Percentiles rank a stretch among this genome's conserved stretches.
Conservation (phyloP, 2,113 vertebrate genomes). For the Xyrauchen texanus region DNA sequence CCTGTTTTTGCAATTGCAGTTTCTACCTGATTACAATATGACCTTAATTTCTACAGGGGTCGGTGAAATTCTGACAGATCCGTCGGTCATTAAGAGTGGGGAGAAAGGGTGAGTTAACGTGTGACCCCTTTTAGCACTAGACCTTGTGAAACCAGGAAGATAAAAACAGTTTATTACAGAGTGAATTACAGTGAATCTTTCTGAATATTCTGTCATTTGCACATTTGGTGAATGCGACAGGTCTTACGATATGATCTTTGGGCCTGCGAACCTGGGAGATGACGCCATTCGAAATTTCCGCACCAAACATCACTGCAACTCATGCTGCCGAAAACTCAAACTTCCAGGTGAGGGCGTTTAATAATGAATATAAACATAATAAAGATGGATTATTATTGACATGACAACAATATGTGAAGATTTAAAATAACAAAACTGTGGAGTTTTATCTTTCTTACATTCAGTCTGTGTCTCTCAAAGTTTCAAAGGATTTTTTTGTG, state of each 20-base stretch:
- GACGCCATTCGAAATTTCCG: conserved; percentile 97
- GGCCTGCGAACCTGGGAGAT: conserved; percentile 94
- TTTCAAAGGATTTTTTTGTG: too few relatives aligned
- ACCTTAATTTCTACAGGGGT: conserved; percentile 77
- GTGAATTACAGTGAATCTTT: too few relatives aligned
- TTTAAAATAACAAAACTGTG: too few relatives aligned
- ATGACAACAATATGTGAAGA: too few relatives aligned
- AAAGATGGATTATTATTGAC: too few relatives aligned
- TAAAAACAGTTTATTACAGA: too few relatives aligned
- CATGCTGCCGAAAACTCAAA: conserved; percentile 96
- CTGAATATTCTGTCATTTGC: neutral
- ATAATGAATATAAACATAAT: neutral
- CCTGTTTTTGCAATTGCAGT: too few relatives aligned
- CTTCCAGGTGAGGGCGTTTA: conserved; percentile 82
- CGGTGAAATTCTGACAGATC: conserved; percentile 96
- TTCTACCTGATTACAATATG: too few relatives aligned
- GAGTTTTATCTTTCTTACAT: too few relatives aligned
- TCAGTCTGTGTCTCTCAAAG: too few relatives aligned
- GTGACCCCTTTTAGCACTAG: too few relatives aligned
- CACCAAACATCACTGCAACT: conserved; percentile 96
- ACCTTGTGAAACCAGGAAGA: too few relatives aligned
- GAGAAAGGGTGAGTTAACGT: conserved; percentile 86
- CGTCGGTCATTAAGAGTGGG: conserved; percentile 97
- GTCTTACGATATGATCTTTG: conserved; percentile 96
- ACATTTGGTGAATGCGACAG: conserved; percentile 65